These are phyloP conservation scores for Rhamnusium bicolor DNA, from an alignment of 2,888 invertebrate genomes.

Conservation along the genomic window DNA sequence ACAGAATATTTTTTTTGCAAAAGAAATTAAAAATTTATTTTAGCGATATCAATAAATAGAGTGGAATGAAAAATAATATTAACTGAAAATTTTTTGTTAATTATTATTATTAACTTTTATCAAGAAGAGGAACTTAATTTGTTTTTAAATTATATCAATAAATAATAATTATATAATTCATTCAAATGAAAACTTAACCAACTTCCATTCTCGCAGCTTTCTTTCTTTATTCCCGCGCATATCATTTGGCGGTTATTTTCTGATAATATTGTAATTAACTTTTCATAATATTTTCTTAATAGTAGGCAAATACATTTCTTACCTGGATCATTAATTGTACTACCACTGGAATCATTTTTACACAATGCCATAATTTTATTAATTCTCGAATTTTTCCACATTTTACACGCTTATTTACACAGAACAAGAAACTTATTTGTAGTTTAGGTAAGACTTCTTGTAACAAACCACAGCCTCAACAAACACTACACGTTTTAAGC, in stretches of 20 bases:
- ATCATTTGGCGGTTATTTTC: not conserved
- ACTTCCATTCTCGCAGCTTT: not conserved
- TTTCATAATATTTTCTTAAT: not conserved
- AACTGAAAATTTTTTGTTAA: too few relatives aligned
- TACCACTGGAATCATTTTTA: not conserved
- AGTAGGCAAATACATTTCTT: not conserved
- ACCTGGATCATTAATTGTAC: not conserved
- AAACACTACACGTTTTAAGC: too few relatives aligned
- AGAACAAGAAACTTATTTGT: not conserved
- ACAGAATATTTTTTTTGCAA: not conserved
- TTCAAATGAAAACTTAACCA: not conserved
- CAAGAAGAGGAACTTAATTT: too few relatives aligned
- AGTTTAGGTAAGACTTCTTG: not conserved
- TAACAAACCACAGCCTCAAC: not conserved
- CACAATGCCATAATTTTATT: not conserved
- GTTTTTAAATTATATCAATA: too few relatives aligned
- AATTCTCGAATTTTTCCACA: not conserved
- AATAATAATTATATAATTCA: too few relatives aligned
- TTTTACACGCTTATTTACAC: not conserved
- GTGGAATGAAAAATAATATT: too few relatives aligned
- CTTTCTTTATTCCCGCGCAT: not conserved
- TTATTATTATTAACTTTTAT: too few relatives aligned
- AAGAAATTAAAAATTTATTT: not conserved
- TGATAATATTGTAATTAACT: not conserved
- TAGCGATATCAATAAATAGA: not conserved